Evolutionary conservation across 2,113 vertebrate species (phyloP), one percentile per base, ranked within the genome.

Genomic region (Suncus etruscus): DNA sequence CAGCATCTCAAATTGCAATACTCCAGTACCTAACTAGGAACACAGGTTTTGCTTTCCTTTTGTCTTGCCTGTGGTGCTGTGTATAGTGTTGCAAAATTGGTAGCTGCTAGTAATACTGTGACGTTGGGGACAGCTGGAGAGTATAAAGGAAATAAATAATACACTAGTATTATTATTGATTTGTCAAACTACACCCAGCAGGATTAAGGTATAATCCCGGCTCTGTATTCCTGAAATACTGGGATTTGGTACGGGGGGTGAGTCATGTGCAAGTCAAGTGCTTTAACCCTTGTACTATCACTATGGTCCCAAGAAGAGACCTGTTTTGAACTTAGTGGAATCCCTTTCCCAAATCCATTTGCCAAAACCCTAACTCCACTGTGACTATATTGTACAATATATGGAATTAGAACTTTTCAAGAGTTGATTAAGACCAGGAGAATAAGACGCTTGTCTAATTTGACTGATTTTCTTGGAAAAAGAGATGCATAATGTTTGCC

Each of bases 401-500:
- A 72, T 73, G 54, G 51, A 84, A n/a, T 82, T 25, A 83, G 50
- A 54, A 9, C 7, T 22, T 92, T 82, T 82, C 86, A 84, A 80
- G 78, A 68, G 68, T 6, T 72, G 80, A 89, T 50, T 25, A 32
- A 70, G 18, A 27, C 24, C 66, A 65, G 54, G 45, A 50, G 7
- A 32, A 61, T 39, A 20, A 8, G 22, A 11, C 11, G 25, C 78
- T 78, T 14, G 65, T 66, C 29, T 8, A 45, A 31, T 5, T 24
- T 31, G 24, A 83, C 29, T 78, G 9, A 15, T 86, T 45, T 90
- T n/a, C n/a, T 69, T 83, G 31, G 31, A 27, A 80, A 45, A 81
- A 61, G 22, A 78, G 7, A 7, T 51, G 5, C 39, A 39, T 39
- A 39, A 39, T 39, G 39, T 5, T 39, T 39, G 39, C 39, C 39